Percentiles rank a stretch among this genome's conserved stretches.
phyloP scores from a whole-genome alignment of 2,888 invertebrate genomes.

The Eurois occulta region DNA sequence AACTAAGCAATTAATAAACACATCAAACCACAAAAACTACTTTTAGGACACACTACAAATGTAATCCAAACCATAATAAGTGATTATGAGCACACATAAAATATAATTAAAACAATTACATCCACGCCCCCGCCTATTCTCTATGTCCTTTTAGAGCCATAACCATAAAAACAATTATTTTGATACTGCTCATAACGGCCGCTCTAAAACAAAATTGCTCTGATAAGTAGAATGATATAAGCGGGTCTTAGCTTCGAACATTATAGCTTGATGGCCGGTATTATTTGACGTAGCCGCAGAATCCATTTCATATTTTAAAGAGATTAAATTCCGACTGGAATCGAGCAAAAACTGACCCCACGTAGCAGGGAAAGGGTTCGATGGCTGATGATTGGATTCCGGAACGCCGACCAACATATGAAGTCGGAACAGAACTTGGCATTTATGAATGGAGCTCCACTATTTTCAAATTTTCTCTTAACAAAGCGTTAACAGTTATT shows the following conservation, averaged over 20 bases:
- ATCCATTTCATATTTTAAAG: conserved; percentile 42
- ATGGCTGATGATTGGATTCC: conserved; percentile 42
- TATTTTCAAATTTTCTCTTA: conserved; percentile 2
- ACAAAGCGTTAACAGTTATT: neutral
- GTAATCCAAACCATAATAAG: conserved; percentile 37
- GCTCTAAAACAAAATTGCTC: conserved; percentile 57
- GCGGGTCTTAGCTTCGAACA: conserved; percentile 28
- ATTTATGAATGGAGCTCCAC: neutral
- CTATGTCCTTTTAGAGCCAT: conserved; percentile 53
- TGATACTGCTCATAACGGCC: conserved; percentile 56
- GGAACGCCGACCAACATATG: conserved; percentile 11
- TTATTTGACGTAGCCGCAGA: conserved; percentile 37
- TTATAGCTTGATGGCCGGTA: conserved; percentile 40
- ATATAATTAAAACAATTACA: conserved; percentile 59
- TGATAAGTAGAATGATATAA: conserved; percentile 58
- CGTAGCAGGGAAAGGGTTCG: conserved; percentile 23
- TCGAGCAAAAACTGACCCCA: conserved; percentile 40
- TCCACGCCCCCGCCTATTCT: conserved; percentile 29
- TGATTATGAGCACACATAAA: conserved; percentile 47
- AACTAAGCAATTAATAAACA: conserved; percentile 17
- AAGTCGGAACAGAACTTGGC: conserved; percentile 1
- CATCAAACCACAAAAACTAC: conserved; percentile 32
- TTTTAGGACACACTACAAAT: conserved; percentile 22
- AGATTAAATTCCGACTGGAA: conserved; percentile 44
- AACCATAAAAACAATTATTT: conserved; percentile 62